phyloP scores from a whole-genome alignment of 92 coral and sea anemone genomes.

The Anthopleura xanthogrammica region DNA sequence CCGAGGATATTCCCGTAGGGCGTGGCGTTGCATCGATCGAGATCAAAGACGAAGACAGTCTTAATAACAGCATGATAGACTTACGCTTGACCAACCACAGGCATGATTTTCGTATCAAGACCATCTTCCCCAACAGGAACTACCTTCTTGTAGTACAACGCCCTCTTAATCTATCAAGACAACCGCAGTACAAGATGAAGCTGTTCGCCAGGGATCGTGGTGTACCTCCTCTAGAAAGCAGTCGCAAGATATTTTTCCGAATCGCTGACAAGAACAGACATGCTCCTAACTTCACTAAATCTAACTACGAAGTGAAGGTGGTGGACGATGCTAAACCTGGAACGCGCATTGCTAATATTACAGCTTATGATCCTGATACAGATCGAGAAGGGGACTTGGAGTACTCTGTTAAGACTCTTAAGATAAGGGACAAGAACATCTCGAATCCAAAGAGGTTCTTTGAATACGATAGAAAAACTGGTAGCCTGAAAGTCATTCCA shows the following conservation, averaged over 20 bases:
- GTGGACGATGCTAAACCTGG: constrained; percentile 69
- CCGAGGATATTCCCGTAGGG: constrained; percentile 66
- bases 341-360: constrained; percentile 32
- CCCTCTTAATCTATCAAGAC: constrained; percentile 63
- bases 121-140: constrained; percentile 41
- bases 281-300: constrained; percentile 67
- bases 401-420: constrained; percentile 49
- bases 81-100: constrained; percentile 52
- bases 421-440: constrained; percentile 37
- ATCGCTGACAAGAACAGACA: constrained; percentile 86
- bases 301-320: constrained; percentile 37
- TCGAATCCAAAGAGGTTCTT: constrained; percentile 66
- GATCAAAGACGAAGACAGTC: constrained; percentile 77
- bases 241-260: constrained; percentile 29
- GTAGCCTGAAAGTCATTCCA: constrained; percentile 54
- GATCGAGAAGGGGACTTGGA: constrained; percentile 62
- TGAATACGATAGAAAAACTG: constrained; percentile 52
- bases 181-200: constrained; percentile 55
- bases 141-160: constrained; percentile 58
- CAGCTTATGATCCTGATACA: constrained; percentile 72
- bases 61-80: constrained; percentile 62
- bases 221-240: constrained; percentile 42
- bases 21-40: constrained; percentile 64
- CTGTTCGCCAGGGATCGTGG: constrained; percentile 88
- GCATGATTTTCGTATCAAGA: constrained; percentile 61